Conservation (phyloP, 2,797 vertebrate genomes). For the Diceros bicornis region DNA sequence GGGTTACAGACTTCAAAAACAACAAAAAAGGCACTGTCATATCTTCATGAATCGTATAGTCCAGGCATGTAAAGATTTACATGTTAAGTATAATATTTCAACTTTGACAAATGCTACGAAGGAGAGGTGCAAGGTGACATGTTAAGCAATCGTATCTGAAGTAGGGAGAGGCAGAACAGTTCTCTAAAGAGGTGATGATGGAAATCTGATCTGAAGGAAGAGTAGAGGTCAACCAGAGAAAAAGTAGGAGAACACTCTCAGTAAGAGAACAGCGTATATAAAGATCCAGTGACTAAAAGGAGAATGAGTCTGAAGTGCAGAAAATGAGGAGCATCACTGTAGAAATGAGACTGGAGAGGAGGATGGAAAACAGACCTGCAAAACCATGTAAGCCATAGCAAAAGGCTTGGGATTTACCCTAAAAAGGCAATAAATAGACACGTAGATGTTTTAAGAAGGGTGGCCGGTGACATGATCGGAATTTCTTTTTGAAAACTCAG, state of each 20-base stretch:
- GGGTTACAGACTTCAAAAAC: too few species aligned
- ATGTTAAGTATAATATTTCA: too few species aligned
- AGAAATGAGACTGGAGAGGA: neutral
- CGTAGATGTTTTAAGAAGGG: neutral
- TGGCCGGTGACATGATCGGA: neutral
- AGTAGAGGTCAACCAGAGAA: neutral
- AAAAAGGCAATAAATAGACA: neutral
- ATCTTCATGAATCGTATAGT: too few species aligned
- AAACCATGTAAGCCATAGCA: neutral
- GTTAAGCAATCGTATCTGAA: too few species aligned
- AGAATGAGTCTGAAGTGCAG: neutral
- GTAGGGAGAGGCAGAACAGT: too few species aligned
- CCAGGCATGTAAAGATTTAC: too few species aligned
- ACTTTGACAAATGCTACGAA: too few species aligned
- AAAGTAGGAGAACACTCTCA: neutral
- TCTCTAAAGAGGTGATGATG: too few species aligned
- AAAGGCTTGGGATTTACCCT: neutral
- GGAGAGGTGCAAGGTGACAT: too few species aligned
- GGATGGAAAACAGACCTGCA: neutral
- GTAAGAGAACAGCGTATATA: too few species aligned
- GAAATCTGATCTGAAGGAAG: too few species aligned
- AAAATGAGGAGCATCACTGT: neutral
- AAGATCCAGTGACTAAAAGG: neutral
- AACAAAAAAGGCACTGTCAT: too few species aligned
- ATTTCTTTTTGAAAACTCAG: neutral